These are phyloP conservation scores for Parazoanthus atlanticus DNA, from an alignment of 92 coral and sea anemone genomes.

Conservation along the genomic window DNA sequence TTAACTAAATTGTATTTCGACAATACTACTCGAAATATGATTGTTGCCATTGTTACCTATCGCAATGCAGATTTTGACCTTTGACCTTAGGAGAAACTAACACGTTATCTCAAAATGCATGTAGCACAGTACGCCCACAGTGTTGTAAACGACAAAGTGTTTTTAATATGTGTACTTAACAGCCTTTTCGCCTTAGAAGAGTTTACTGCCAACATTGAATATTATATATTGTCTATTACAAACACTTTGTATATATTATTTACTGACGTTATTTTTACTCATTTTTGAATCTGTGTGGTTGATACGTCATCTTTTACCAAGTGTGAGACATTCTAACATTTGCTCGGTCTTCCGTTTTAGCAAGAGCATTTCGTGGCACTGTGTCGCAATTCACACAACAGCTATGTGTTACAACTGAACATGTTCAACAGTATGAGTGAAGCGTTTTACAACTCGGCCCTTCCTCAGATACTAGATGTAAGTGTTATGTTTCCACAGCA, in stretches of 20 bases:
- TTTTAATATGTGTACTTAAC: too few species aligned
- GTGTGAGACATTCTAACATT: not conserved
- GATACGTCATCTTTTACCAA: too few species aligned
- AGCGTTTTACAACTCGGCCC: slow-evolving; percentile 78
- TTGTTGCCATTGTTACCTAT: too few species aligned
- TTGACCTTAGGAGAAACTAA: too few species aligned
- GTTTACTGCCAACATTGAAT: too few species aligned
- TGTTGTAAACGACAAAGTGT: too few species aligned
- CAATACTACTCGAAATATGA: too few species aligned
- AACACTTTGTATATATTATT: not conserved
- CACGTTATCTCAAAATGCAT: too few species aligned
- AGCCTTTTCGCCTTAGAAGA: too few species aligned
- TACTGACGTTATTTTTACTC: not conserved
- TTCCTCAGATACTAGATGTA: slow-evolving; percentile 87
- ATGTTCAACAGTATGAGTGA: slow-evolving; percentile 79
- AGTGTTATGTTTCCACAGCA: slow-evolving; percentile 41
- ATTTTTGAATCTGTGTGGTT: not conserved
- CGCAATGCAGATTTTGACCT: too few species aligned
- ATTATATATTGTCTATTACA: not conserved
- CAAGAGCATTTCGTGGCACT: slow-evolving; percentile 88
- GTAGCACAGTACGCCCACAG: too few species aligned
- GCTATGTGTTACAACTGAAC: slow-evolving; percentile 80
- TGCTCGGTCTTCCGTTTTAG: slow-evolving; percentile 43
- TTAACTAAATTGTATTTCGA: too few species aligned
- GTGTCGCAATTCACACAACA: slow-evolving; percentile 91